These are phyloP conservation scores for Zelleria hepariella DNA, from an alignment of 2,888 invertebrate species.

Conservation along the genomic window DNA sequence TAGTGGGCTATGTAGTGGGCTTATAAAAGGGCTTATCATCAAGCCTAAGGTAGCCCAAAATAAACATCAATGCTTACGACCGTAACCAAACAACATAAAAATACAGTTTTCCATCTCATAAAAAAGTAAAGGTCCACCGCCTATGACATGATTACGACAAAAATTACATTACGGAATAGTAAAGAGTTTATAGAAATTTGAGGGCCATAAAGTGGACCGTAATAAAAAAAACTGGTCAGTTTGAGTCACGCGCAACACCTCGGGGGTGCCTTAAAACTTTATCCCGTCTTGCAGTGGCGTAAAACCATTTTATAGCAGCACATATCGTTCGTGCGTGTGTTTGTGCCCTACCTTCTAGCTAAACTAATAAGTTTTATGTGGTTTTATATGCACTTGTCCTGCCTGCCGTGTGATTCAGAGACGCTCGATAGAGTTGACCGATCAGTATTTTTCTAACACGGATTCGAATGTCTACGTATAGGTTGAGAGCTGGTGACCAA, in stretches of 20 bases:
- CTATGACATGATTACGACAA: constrained; percentile 10
- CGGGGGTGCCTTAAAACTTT: constrained; percentile 33
- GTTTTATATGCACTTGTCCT: no score
- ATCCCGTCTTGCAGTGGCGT: constrained; percentile 46
- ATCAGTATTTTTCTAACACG: no score
- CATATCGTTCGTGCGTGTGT: constrained; percentile 31
- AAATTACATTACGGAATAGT: constrained; percentile 19
- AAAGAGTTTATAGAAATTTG: constrained; percentile 58
- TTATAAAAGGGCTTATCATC: no score
- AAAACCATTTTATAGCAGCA: constrained; percentile 58
- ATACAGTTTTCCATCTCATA: not conserved
- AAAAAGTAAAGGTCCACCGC: not conserved
- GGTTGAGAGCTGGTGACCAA: no score
- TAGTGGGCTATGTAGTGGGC: no score
- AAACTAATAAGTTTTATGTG: no score
- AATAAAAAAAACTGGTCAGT: constrained; percentile 28
- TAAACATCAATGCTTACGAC: not conserved
- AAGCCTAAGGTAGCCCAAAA: no score
- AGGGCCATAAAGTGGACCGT: constrained; percentile 57
- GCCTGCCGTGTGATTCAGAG: not conserved
- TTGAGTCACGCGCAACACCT: constrained; percentile 22
- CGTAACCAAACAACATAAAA: not conserved
- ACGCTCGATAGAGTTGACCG: not conserved
- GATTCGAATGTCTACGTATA: no score
- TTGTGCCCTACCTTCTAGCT: constrained; percentile 25